phyloP scores from a whole-genome alignment of 2,797 vertebrate genomes.

The Arnoldichthys spilopterus region DNA sequence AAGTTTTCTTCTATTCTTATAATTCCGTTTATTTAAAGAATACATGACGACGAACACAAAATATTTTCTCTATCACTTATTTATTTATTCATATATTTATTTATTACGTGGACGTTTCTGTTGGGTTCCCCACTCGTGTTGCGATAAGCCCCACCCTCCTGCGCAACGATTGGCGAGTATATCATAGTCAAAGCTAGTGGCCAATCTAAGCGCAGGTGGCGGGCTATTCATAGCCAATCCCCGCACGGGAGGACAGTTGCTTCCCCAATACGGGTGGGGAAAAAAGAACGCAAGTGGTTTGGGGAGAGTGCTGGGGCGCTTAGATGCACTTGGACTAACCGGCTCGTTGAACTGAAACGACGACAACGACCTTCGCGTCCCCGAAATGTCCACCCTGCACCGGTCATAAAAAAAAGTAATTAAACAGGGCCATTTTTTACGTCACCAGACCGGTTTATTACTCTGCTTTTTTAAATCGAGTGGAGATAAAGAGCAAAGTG shows the following conservation, averaged over 20 bases:
- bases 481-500: slow-evolving; percentile 40
- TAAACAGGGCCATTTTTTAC: slow-evolving; percentile 33
- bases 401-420: slow-evolving; percentile 46
- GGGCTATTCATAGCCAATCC: neutral
- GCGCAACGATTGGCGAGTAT: neutral
- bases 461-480: slow-evolving; percentile 47
- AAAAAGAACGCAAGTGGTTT: neutral
- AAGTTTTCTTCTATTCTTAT: too few species aligned
- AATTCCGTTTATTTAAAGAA: neutral
- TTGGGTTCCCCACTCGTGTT: neutral
- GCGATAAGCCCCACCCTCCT: neutral
- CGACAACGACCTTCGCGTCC: slow-evolving; percentile 56
- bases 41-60: neutral
- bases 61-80: neutral
- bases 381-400: slow-evolving; percentile 38
- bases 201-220: neutral
- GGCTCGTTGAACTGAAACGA: slow-evolving; percentile 68
- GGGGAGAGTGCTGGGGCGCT: slow-evolving; percentile 35
- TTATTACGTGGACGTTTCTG: slow-evolving; percentile 4
- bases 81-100: neutral
- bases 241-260: neutral
- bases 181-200: neutral
- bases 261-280: neutral
- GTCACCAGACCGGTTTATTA: slow-evolving; percentile 47
- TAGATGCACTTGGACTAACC: slow-evolving; percentile 70